phyloP scores from a whole-genome alignment of 2,113 vertebrate genomes.

The Lophura nycthemera region DNA sequence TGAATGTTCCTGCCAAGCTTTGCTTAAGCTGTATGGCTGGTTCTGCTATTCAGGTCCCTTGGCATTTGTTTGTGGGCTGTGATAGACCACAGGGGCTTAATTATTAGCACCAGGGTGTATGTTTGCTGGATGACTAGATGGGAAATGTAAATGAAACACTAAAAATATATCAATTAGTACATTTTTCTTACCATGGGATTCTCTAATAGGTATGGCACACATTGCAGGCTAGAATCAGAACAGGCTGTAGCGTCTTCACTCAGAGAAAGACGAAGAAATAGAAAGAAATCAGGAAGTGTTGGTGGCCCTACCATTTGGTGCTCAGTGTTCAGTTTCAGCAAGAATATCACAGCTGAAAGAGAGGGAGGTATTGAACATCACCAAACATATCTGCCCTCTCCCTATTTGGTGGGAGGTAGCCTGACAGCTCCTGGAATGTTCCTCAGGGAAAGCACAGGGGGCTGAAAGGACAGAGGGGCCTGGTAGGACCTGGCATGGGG shows the following conservation, averaged over 20 bases:
- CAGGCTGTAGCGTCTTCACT: background rate
- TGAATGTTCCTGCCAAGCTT: slow-evolving; percentile 26
- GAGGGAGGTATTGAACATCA: background rate
- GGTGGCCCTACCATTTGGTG: accelerated
- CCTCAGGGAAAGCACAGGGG: background rate
- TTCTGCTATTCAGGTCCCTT: slow-evolving; percentile 10
- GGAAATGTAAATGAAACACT: background rate
- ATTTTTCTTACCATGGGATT: background rate
- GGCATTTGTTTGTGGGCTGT: slow-evolving; percentile 22
- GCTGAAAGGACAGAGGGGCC: background rate
- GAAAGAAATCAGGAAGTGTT: background rate
- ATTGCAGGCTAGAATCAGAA: background rate
- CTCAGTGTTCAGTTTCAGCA: background rate
- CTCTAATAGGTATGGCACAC: background rate
- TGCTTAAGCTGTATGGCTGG: slow-evolving; percentile 13
- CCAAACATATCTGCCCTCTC: background rate
- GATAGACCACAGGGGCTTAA: slow-evolving; percentile 5
- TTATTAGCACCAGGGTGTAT: slow-evolving; percentile 10
- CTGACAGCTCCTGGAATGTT: background rate
- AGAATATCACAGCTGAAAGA: background rate
- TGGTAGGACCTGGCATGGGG: background rate
- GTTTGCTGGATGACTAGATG: background rate
- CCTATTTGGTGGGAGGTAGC: background rate
- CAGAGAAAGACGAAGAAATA: background rate
- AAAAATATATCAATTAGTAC: background rate